A percentile compares a stretch with the other conserved stretches of the same genome.
phyloP scores from a whole-genome alignment of 2,888 invertebrate genomes.

The Eupithecia insigniata region DNA sequence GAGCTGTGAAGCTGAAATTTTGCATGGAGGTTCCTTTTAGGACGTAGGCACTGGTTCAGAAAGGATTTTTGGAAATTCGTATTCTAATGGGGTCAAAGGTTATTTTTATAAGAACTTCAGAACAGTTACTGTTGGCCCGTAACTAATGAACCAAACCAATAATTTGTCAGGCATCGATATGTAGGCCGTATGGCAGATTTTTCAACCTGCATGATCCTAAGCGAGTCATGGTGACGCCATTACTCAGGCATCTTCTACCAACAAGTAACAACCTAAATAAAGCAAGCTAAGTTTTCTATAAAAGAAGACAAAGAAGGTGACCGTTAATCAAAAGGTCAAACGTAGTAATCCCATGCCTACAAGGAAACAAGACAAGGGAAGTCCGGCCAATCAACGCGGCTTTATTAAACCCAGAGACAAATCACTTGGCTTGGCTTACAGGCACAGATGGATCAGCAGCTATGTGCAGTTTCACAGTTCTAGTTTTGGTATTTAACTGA shows the following conservation, averaged over 20 bases:
- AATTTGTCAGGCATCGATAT: background rate
- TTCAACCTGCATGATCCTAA: background rate
- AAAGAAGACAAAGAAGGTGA: slow-evolving; percentile 1
- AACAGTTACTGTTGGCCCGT: too few relatives aligned
- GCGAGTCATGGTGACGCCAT: background rate
- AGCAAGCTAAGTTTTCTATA: background rate
- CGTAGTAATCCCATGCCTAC: slow-evolving; percentile 8
- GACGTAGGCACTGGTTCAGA: too few relatives aligned
- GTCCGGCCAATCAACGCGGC: slow-evolving; percentile 35
- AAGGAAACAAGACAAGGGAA: slow-evolving; percentile 22
- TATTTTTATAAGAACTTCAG: too few relatives aligned
- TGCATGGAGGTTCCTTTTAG: too few relatives aligned
- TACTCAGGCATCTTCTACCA: background rate
- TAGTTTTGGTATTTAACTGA: background rate
- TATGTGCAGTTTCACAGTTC: slow-evolving; percentile 17
- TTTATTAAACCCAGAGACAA: slow-evolving; percentile 57
- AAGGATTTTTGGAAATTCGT: too few relatives aligned
- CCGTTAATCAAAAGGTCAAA: slow-evolving; percentile 17
- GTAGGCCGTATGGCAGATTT: background rate
- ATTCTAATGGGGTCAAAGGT: too few relatives aligned
- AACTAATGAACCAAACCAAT: too few relatives aligned
- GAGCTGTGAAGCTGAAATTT: too few relatives aligned
- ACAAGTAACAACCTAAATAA: background rate
- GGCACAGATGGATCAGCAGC: slow-evolving; percentile 26
- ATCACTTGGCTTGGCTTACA: slow-evolving; percentile 45